Evolutionary conservation across 2,888 invertebrate genomes (phyloP).

Genomic region (Harmothoe impar): DNA sequence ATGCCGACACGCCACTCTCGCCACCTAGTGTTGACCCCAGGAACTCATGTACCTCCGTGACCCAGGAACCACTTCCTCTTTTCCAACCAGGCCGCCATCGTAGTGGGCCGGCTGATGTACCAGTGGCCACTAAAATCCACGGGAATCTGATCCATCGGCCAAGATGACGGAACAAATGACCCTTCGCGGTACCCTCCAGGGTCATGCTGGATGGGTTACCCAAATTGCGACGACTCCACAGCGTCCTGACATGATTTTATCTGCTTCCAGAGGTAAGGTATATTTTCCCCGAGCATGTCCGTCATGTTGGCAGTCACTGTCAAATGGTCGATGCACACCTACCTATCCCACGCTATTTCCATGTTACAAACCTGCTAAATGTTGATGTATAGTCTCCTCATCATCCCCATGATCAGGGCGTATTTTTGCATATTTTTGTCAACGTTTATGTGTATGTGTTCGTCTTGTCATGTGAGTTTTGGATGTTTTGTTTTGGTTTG

Average conservation of each 20-base stretch:
- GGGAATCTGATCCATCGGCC: constrained; percentile 63
- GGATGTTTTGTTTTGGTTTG: constrained; percentile 15
- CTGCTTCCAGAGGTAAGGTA: constrained; percentile 96
- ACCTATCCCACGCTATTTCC: neutral
- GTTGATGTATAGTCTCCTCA: neutral
- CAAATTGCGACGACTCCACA: constrained; percentile 99
- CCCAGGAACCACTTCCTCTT: constrained; percentile 44
- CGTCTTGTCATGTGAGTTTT: neutral
- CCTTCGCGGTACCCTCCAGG: constrained; percentile 95
- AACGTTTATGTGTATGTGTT: too few species aligned
- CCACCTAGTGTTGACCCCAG: constrained; percentile 16
- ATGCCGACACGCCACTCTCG: too few species aligned
- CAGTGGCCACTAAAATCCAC: constrained; percentile 65
- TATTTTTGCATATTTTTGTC: too few species aligned
- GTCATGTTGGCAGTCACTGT: constrained; percentile 18
- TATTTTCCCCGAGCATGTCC: neutral
- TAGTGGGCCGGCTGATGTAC: constrained; percentile 31
- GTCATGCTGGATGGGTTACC: constrained; percentile 99
- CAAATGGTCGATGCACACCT: neutral
- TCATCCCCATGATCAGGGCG: too few species aligned
- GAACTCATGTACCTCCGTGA: neutral
- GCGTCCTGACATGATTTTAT: constrained; percentile 98
- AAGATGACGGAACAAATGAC: constrained; percentile 91
- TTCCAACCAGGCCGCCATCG: constrained; percentile 55
- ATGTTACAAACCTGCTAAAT: too few species aligned